Evolutionary conservation across 2,113 vertebrate species (phyloP).

Genomic region (Protomyctophum bolini): DNA sequence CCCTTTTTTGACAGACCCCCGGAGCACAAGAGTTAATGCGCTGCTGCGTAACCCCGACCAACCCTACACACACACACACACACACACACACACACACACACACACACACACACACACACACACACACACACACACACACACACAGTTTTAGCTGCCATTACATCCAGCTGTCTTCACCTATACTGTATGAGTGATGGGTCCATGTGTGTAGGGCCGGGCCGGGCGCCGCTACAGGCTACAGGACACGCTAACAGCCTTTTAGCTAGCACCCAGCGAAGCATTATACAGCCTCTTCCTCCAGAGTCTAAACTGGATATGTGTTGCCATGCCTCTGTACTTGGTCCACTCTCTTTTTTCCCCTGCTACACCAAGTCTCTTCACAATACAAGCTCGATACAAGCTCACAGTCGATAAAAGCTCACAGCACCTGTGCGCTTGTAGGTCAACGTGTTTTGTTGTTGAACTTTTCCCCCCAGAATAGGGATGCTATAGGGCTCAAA

Average conservation of each 20-base stretch:
- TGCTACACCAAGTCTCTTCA: too few relatives aligned
- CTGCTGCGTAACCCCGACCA: not conserved
- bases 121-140: too few relatives aligned
- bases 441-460: conserved; percentile 56
- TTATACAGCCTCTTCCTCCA: conserved; percentile 22
- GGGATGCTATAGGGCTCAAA: too few relatives aligned
- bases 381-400: too few relatives aligned
- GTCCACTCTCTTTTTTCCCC: too few relatives aligned
- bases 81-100: not conserved
- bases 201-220: conserved; percentile 50
- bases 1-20: not conserved
- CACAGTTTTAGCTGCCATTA: conserved; percentile 22
- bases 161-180: conserved; percentile 54
- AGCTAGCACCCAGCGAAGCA: conserved; percentile 40
- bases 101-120: too few relatives aligned
- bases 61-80: not conserved
- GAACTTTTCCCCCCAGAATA: not conserved
- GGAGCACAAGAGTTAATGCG: not conserved
- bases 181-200: conserved; percentile 59
- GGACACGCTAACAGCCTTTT: conserved; percentile 50
- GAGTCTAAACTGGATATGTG: conserved; percentile 6
- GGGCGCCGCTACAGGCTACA: not conserved
- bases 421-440: conserved; percentile 32
- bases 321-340: too few relatives aligned
- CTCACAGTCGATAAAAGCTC: not conserved